Conservation (phyloP, 1,140 invertebrate genomes). For the Bombyx mori region DNA sequence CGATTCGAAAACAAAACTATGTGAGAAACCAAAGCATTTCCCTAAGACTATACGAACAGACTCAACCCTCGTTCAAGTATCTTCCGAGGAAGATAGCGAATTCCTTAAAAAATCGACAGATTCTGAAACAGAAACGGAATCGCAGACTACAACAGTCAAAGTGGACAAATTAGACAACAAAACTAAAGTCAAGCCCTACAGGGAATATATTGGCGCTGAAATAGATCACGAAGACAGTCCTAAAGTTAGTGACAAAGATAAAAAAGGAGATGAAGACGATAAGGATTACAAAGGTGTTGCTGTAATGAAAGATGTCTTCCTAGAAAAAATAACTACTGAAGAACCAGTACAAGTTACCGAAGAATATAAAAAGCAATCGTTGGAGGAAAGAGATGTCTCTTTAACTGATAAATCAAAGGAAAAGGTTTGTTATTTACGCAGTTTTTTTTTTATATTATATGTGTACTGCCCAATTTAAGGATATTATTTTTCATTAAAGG, state of each 20-base stretch:
- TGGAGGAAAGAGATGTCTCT: constrained; percentile 54
- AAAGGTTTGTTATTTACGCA: constrained; percentile 29
- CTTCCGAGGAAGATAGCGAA: constrained; percentile 70
- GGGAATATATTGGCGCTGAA: constrained; percentile 17
- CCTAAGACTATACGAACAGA: constrained; percentile 63
- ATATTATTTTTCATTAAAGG: constrained; percentile 27
- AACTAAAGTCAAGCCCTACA: constrained; percentile 30
- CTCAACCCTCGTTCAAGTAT: constrained; percentile 68
- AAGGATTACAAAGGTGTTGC: constrained; percentile 63
- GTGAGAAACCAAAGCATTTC: constrained; percentile 51
- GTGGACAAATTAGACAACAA: constrained; percentile 44
- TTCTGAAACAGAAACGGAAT: constrained; percentile 69
- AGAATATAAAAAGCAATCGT: constrained; percentile 48
- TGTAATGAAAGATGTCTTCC: constrained; percentile 30
- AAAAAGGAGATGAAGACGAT: constrained; percentile 71
- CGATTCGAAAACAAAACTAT: constrained; percentile 52
- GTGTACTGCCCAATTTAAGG: background rate
- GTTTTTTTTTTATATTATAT: constrained; percentile 1
- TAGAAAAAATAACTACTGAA: constrained; percentile 47
- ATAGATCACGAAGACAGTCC: constrained; percentile 16
- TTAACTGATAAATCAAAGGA: constrained; percentile 39
- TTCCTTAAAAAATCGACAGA: constrained; percentile 71
- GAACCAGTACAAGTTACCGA: constrained; percentile 49
- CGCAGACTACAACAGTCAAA: constrained; percentile 63
- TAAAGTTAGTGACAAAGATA: constrained; percentile 38